Evolutionary conservation across 92 coral and sea anemone genomes (phyloP).

Genomic region (Epizoanthus stellaris): DNA sequence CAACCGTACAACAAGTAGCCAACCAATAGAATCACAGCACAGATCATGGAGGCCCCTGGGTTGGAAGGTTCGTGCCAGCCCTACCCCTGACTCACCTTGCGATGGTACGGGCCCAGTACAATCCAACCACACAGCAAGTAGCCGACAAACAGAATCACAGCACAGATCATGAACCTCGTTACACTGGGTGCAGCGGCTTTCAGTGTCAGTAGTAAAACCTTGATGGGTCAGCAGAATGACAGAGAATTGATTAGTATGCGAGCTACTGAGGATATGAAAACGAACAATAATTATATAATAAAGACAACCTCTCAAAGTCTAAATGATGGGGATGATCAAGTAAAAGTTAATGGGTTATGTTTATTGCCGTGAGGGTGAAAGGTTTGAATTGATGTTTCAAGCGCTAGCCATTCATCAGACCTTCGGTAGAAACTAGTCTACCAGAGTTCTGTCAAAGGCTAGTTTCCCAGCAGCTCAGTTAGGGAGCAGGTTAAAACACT

Average conservation of each 20-base stretch:
- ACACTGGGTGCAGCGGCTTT: constrained; percentile 93
- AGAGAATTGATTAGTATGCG: background rate
- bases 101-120: constrained; percentile 52
- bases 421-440: too few relatives aligned
- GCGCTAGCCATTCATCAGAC: too few relatives aligned
- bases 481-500: too few relatives aligned
- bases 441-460: too few relatives aligned
- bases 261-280: background rate
- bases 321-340: too few relatives aligned
- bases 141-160: constrained; percentile 38
- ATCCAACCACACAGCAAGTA: constrained; percentile 94
- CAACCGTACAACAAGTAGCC: constrained; percentile 95
- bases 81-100: too few relatives aligned
- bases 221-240: constrained; percentile 2
- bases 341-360: background rate
- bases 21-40: background rate
- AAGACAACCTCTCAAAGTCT: too few relatives aligned
- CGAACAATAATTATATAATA: too few relatives aligned
- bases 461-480: too few relatives aligned
- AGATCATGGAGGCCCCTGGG: background rate
- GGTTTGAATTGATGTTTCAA: too few relatives aligned
- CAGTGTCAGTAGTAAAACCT: constrained; percentile 82
- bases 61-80: too few relatives aligned
- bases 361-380: background rate
- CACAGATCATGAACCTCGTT: constrained; percentile 73